Evolutionary conservation across 1,140 invertebrate species (phyloP).

Genomic region (Dryas iulia): DNA sequence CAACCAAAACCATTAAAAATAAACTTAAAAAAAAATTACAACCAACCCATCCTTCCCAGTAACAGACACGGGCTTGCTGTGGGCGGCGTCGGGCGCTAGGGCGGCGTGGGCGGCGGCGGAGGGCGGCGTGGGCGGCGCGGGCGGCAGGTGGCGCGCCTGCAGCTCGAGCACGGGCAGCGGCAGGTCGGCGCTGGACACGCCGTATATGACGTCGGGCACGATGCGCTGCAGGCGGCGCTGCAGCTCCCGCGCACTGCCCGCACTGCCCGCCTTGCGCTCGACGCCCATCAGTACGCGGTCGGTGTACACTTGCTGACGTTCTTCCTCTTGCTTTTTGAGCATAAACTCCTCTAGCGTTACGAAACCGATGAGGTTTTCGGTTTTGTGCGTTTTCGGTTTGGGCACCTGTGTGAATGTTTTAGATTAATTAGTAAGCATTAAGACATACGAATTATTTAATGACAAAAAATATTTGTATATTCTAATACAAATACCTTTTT

Average conservation of each 20-base stretch:
- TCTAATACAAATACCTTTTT: too few relatives aligned
- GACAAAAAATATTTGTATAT: too few relatives aligned
- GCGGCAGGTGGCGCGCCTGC: conserved; percentile 10
- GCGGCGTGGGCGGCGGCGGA: neutral
- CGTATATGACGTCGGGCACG: conserved; percentile 82
- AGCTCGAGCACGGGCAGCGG: conserved; percentile 8
- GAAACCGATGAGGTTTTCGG: conserved; percentile 56
- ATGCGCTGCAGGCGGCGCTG: conserved; percentile 65
- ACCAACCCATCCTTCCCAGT: conserved; percentile 41
- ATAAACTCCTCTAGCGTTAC: conserved; percentile 87
- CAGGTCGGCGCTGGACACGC: conserved; percentile 43
- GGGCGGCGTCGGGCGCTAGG: too few relatives aligned
- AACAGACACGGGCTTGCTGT: conserved; percentile 34
- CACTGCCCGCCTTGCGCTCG: conserved; percentile 42
- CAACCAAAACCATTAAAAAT: too few relatives aligned
- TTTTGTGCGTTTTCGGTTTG: conserved; percentile 43
- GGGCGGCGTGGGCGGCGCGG: neutral
- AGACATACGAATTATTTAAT: too few relatives aligned
- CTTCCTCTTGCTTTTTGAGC: conserved; percentile 86
- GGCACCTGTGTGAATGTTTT: too few relatives aligned
- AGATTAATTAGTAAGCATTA: too few relatives aligned
- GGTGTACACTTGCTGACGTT: conserved; percentile 82
- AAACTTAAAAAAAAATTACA: too few relatives aligned
- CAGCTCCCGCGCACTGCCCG: conserved; percentile 32
- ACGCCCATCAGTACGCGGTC: conserved; percentile 78